Conservation (phyloP, 2,888 invertebrate species). For the Phragmatobia fuliginosa region DNA sequence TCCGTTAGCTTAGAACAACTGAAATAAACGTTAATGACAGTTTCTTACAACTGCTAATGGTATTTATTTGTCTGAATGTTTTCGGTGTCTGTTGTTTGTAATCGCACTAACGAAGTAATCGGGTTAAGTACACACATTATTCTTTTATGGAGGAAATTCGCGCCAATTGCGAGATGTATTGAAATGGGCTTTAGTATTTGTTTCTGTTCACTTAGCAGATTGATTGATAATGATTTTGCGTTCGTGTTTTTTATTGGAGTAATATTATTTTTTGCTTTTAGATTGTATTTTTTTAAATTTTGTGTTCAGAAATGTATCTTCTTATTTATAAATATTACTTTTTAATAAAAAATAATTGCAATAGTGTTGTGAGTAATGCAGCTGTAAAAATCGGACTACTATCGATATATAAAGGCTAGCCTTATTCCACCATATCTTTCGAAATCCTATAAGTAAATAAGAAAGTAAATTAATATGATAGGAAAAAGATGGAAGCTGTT, state of each 20-base stretch:
- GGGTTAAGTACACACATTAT: conserved; percentile 41
- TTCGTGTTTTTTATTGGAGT: background rate
- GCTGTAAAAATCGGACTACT: too few species aligned
- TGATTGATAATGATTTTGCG: background rate
- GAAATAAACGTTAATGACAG: conserved; percentile 41
- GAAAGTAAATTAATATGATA: too few species aligned
- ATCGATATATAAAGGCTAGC: too few species aligned
- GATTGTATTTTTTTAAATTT: background rate
- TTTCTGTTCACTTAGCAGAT: conserved; percentile 9
- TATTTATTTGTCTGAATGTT: conserved; percentile 40
- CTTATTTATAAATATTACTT: too few species aligned
- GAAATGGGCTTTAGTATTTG: conserved; percentile 7
- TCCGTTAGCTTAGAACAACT: conserved; percentile 23
- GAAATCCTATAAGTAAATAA: too few species aligned
- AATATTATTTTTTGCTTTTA: background rate
- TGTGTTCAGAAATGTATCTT: background rate
- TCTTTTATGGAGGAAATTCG: conserved; percentile 30
- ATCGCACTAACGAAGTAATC: conserved; percentile 43
- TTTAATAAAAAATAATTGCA: too few species aligned
- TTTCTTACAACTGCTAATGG: conserved; percentile 29
- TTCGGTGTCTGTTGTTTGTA: conserved; percentile 36
- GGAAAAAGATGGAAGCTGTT: too few species aligned
- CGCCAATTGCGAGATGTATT: conserved; percentile 13
- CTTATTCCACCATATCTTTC: too few species aligned
- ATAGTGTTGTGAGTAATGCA: too few species aligned